Base-by-base conservation (phyloP, 2,113 vertebrate species). In the Zeus faber region DNA sequence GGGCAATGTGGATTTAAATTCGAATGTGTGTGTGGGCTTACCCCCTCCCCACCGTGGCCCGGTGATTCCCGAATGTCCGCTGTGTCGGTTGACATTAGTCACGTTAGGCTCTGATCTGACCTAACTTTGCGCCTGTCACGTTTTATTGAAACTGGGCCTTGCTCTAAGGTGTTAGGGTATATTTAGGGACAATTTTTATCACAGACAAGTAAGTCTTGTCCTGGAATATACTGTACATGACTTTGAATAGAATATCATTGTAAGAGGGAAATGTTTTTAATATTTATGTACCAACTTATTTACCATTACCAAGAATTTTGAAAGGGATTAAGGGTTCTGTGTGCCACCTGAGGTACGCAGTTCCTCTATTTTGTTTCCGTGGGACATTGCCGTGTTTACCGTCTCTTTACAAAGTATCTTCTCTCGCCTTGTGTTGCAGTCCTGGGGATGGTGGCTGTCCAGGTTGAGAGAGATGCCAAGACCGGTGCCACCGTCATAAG, bases 401-500 rank as follows among this genome's bases (percentile, higher is more conserved):
- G n/a, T 6, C 11, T 5, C 26, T 4, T 16, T 6, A 17, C 6
- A 41, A 4, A 40, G n/a, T n/a, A n/a, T 14, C 13, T 9, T n/a
- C 14, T 20, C 17, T 41, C 40, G 8, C 35, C 7, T 10, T 62
- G 3, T 56, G 3, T 56, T 69, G 8, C 76, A 90, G 89, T 86
- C 23, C 54, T 88, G 66, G 85, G 75, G 7, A 80, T 71, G 67
- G 17, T 87, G 49, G 56, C 69, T 1, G 73, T 86, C 24, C 71
- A 87, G 62, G 81, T 88, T 1, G 83, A 88, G 61, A 58, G 59
- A 60, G 83, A 86, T 54, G 76, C 79, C 1, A 82, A 71, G 72
- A 89, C 87, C 0, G 87, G 83, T 0, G 68, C 61, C 31, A 67
- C 82, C 1, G 45, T 68, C 3, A 46, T 88, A 33, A 72, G 59